These are phyloP conservation scores for Myotis pilosus DNA, from an alignment of 2,797 vertebrate species.

Conservation along the genomic window DNA sequence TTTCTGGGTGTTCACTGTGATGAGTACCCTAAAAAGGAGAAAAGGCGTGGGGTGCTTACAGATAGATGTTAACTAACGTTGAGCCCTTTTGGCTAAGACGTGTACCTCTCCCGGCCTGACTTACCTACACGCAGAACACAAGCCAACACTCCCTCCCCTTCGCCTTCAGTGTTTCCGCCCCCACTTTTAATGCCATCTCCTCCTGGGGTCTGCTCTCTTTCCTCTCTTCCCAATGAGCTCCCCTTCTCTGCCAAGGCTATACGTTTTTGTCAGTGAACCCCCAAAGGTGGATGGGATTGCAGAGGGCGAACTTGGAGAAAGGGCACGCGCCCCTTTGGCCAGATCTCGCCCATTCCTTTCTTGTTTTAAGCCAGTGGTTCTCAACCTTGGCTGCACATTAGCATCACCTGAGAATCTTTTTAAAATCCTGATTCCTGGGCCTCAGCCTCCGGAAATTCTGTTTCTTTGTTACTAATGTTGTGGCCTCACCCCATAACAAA, in stretches of 20 bases:
- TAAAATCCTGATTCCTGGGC: too few relatives aligned
- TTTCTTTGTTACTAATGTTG: too few relatives aligned
- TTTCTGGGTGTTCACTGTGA: background rate
- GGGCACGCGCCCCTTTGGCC: background rate
- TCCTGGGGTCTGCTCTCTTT: background rate
- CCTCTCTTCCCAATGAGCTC: background rate
- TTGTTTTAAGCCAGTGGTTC: background rate
- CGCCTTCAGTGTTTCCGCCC: background rate
- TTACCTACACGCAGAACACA: background rate
- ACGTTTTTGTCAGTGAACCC: background rate
- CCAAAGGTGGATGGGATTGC: background rate
- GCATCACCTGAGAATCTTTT: too few relatives aligned
- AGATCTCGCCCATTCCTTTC: background rate
- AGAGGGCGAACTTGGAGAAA: background rate
- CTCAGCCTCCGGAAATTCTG: too few relatives aligned
- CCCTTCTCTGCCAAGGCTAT: background rate
- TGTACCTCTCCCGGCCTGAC: background rate
- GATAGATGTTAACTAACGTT: background rate
- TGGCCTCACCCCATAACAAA: too few relatives aligned
- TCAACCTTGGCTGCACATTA: too few relatives aligned
- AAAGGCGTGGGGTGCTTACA: background rate
- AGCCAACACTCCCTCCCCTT: background rate
- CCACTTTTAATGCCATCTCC: background rate
- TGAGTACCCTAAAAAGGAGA: background rate
- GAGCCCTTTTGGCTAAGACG: background rate